These are phyloP conservation scores for Hemicrepidius hirtus DNA, from an alignment of 2,888 invertebrate species.

Conservation along the genomic window DNA sequence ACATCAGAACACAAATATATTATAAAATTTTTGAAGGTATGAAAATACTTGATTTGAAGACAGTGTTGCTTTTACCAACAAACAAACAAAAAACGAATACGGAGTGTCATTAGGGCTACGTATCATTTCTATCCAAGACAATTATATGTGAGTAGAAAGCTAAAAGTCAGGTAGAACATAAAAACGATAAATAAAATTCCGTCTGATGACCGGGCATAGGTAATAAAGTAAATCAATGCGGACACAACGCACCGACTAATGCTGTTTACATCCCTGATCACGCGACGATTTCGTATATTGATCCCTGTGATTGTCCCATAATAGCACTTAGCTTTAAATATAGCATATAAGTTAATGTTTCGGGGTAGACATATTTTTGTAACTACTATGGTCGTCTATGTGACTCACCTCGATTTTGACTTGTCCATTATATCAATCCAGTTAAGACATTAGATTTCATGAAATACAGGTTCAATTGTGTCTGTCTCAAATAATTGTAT, in stretches of 20 bases:
- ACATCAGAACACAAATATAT: too few relatives aligned
- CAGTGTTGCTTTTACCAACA: too few relatives aligned
- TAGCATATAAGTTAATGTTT: constrained; percentile 40
- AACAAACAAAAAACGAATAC: not conserved
- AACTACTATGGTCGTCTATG: constrained; percentile 26
- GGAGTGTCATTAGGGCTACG: not conserved
- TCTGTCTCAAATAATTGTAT: not conserved
- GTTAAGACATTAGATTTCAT: constrained; percentile 27
- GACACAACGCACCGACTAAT: constrained; percentile 58
- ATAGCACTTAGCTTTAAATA: constrained; percentile 53
- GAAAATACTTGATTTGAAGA: too few relatives aligned
- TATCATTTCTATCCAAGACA: not conserved
- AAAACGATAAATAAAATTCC: constrained; percentile 47
- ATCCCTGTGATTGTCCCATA: constrained; percentile 62
- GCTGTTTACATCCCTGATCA: constrained; percentile 64
- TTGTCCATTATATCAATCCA: constrained; percentile 31
- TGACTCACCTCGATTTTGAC: constrained; percentile 33
- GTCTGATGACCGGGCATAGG: constrained; percentile 53
- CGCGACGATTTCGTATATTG: constrained; percentile 62
- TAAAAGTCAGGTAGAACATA: constrained; percentile 24
- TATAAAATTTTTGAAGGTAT: too few relatives aligned
- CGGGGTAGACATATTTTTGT: constrained; percentile 36
- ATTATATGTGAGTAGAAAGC: constrained; percentile 9
- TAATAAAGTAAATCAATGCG: constrained; percentile 60
- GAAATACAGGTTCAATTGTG: constrained; percentile 25